Percentiles rank a stretch among this genome's conserved stretches.
These are phyloP conservation scores for Herpetotheres cachinnans DNA, from an alignment of 2,113 vertebrate species.

Conservation along the genomic window DNA sequence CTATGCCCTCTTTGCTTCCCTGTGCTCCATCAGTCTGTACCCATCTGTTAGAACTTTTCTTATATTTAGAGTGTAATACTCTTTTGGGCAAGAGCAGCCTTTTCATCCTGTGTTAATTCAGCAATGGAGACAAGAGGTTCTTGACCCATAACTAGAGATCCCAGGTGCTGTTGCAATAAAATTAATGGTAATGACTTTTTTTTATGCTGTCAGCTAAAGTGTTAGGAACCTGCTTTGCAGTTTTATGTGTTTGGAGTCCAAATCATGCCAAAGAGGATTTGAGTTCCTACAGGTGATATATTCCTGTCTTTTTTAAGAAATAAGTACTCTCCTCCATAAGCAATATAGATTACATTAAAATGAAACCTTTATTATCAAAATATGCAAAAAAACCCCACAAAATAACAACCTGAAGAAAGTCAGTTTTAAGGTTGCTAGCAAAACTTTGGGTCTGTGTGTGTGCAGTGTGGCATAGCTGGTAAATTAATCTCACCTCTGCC, in stretches of 20 bases:
- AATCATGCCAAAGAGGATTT: neutral
- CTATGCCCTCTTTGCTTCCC: neutral
- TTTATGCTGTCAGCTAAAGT: neutral
- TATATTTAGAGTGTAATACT: neutral
- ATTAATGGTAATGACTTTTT: neutral
- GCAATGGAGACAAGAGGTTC: neutral
- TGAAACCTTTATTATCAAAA: neutral
- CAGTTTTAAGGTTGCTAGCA: neutral
- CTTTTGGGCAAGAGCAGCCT: neutral
- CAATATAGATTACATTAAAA: neutral
- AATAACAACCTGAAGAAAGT: neutral
- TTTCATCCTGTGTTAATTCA: neutral
- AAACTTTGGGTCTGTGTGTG: neutral
- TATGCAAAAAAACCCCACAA: neutral
- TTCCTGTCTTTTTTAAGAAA: neutral
- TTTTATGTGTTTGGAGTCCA: neutral
- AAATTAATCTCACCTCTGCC: neutral
- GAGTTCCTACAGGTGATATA: neutral
- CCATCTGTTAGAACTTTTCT: constrained; percentile 1
- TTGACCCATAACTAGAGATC: neutral
- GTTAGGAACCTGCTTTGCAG: neutral
- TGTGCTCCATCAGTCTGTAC: neutral
- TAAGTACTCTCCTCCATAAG: neutral
- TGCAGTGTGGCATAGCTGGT: fast-evolving
- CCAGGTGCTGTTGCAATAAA: neutral